Conservation (phyloP, 2,888 invertebrate genomes). For the Phengaris alcon region DNA sequence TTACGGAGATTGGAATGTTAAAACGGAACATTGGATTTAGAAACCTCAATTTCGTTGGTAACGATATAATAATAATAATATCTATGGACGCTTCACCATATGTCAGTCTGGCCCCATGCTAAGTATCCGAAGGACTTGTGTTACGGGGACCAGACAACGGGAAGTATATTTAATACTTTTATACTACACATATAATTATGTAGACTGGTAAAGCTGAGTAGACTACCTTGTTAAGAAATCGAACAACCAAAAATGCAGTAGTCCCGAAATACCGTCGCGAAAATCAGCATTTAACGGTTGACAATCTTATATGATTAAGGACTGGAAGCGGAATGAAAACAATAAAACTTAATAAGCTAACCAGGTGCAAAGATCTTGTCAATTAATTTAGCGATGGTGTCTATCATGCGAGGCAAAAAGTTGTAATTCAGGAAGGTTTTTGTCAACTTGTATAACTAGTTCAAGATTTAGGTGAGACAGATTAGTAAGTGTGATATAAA, state of each 20-base stretch:
- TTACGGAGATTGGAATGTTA: too few species aligned
- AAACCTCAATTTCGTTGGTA: too few species aligned
- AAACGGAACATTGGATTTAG: too few species aligned
- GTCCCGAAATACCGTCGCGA: background rate
- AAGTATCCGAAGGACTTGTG: too few species aligned
- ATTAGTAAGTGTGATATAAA: conserved; percentile 9
- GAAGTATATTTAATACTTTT: too few species aligned
- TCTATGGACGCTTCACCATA: too few species aligned
- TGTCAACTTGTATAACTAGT: background rate
- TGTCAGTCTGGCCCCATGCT: too few species aligned
- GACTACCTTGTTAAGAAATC: background rate
- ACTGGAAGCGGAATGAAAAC: conserved; percentile 1
- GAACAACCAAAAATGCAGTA: background rate
- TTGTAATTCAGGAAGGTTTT: conserved; percentile 15
- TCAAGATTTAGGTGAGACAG: background rate
- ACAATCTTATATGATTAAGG: background rate
- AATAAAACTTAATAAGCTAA: background rate
- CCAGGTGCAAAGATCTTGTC: conserved; percentile 4
- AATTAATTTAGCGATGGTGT: conserved; percentile 8
- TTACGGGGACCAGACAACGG: too few species aligned
- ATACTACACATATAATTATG: too few species aligned
- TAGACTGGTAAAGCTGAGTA: too few species aligned
- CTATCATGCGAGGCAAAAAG: background rate
- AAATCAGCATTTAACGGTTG: conserved; percentile 4
- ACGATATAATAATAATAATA: too few species aligned